Evolutionary conservation across 1,140 invertebrate genomes (phyloP), one percentile per base, ranked within the genome.

Genomic region (Xylocopa sonorina): DNA sequence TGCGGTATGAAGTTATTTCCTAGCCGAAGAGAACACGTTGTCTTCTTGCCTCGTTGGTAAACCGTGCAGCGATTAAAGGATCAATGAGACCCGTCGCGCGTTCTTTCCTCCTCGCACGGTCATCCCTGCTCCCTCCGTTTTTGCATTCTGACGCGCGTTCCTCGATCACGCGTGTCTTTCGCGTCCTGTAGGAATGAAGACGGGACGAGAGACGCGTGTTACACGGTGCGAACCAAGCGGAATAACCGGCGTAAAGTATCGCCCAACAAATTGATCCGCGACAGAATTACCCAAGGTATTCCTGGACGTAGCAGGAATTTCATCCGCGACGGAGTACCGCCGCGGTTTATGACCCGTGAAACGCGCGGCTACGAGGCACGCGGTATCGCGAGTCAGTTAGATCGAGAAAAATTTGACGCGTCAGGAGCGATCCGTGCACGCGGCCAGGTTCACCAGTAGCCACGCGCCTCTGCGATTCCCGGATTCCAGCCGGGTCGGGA

Each of bases 101-200:
- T 66, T 66, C 43, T 24, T 66, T 48, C 48, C 48, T 21, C 43
- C 48, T 46, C 38, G 34, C 12, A 14, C 38, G 3, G 9, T 38
- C 38, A 46, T 46, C 27, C 4, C 60, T 6, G 16, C 24, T 43
- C 34, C 24, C 46, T n/a, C n/a, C n/a, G n/a, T 46, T 66, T 53
- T 55, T 21, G 21, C 3, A 14, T 1, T 16, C 12, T 21, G 18
- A 53, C 38, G 53, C 38, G 24, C 27, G 24, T 2, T n/a, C n/a
- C n/a, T 41, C 34, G 24, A 38, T 69, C 32, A 53, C 63, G 63
- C 63, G n/a, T n/a, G n/a, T n/a, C n/a, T n/a, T n/a, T n/a, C n/a
- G n/a, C n/a, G n/a, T n/a, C n/a, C n/a, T n/a, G n/a, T n/a, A n/a
- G n/a, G n/a, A n/a, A n/a, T n/a, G n/a, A n/a, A n/a, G n/a, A n/a